These are phyloP conservation scores for Colletes gigas DNA, from an alignment of 1,140 invertebrate genomes.

Conservation along the genomic window DNA sequence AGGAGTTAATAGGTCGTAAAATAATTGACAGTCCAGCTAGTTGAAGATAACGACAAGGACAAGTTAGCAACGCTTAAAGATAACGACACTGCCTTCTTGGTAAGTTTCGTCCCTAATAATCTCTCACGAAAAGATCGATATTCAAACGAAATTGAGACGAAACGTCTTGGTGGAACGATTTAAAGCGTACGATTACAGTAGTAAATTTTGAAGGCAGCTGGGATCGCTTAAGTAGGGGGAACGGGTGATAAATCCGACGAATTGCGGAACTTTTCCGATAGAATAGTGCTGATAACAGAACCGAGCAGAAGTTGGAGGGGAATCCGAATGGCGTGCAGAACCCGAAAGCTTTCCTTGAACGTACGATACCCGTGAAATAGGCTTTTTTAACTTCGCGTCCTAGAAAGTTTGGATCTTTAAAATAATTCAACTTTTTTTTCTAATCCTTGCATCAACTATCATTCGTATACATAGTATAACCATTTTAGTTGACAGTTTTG, in stretches of 20 bases:
- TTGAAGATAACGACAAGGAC: no score
- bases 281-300: slow-evolving; percentile 41
- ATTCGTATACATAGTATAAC: no score
- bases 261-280: slow-evolving; percentile 61
- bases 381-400: not conserved
- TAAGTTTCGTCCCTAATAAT: not conserved
- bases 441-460: no score
- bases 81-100: not conserved
- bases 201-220: slow-evolving; percentile 45
- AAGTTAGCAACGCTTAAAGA: no score
- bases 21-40: not conserved
- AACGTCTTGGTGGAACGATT: slow-evolving; percentile 24
- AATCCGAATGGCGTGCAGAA: not conserved
- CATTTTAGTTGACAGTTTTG: no score
- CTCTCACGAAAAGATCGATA: slow-evolving; percentile 3
- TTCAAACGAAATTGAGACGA: slow-evolving; percentile 5
- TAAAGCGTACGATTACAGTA: slow-evolving; percentile 5
- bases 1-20: not conserved
- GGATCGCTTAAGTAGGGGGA: slow-evolving; percentile 8
- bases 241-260: slow-evolving; percentile 52
- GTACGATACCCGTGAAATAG: not conserved
- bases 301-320: not conserved
- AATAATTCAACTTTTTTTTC: not conserved
- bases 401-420: no score
- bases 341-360: not conserved